Percentiles rank a stretch among this genome's conserved stretches.
Conservation (phyloP, 2,888 invertebrate species). For the Plagodis dolabraria region DNA sequence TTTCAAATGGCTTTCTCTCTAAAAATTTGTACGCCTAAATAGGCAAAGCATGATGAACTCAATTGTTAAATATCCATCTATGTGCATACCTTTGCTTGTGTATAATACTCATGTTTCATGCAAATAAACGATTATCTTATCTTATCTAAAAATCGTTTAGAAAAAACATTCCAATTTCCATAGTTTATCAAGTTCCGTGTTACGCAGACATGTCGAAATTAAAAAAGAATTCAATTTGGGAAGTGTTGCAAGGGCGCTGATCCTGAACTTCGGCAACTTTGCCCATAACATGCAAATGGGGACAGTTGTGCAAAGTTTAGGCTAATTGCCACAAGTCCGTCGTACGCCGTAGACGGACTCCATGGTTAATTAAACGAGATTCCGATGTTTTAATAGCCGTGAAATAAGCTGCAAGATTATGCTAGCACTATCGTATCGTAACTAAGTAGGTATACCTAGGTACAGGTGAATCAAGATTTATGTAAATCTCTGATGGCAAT, state of each 20-base stretch:
- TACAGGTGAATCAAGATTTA: too few relatives aligned
- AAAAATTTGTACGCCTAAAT: too few relatives aligned
- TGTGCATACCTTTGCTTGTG: too few relatives aligned
- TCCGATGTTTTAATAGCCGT: constrained; percentile 44
- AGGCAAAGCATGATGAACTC: too few relatives aligned
- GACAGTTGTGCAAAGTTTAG: constrained; percentile 73
- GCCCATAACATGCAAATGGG: constrained; percentile 80
- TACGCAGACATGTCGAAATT: constrained; percentile 56
- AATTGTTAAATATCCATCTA: too few relatives aligned
- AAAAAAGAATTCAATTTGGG: constrained; percentile 67
- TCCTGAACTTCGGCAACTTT: constrained; percentile 62
- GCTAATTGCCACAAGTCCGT: constrained; percentile 68
- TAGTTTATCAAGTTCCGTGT: constrained; percentile 31
- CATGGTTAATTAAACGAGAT: constrained; percentile 59
- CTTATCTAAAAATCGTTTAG: background rate
- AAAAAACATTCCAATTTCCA: constrained; percentile 14
- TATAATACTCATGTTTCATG: too few relatives aligned
- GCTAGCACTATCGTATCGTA: too few relatives aligned
- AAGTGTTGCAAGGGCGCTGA: constrained; percentile 51
- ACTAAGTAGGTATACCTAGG: too few relatives aligned
- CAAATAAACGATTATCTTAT: too few relatives aligned
- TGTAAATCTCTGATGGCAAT: too few relatives aligned
- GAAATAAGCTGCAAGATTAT: constrained; percentile 24
- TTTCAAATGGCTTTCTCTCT: too few relatives aligned
- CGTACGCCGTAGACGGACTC: constrained; percentile 43